Evolutionary conservation across 1,140 invertebrate species (phyloP).

Genomic region (Eubasilissa regina): DNA sequence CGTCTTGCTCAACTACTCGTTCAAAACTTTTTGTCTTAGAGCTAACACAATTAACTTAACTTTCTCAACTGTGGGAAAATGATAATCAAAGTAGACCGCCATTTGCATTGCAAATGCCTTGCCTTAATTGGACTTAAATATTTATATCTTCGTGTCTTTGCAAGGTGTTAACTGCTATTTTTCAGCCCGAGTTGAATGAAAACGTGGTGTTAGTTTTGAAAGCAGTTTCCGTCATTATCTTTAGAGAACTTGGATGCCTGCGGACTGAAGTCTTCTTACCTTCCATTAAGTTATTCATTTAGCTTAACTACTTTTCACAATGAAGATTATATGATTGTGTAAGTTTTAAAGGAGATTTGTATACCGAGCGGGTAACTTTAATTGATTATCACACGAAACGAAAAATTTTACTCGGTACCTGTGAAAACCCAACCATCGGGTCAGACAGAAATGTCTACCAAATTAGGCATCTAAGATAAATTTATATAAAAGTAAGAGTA

Average conservation of each 20-base stretch:
- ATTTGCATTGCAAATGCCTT: constrained; percentile 53
- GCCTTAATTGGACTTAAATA: constrained; percentile 56
- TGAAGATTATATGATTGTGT: too few species aligned
- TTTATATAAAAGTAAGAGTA: too few species aligned
- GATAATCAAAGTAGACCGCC: constrained; percentile 54
- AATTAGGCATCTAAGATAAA: too few species aligned
- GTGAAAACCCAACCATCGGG: too few species aligned
- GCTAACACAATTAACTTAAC: constrained; percentile 53
- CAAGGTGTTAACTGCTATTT: constrained; percentile 40
- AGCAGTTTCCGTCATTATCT: constrained; percentile 20
- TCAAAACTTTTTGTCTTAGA: constrained; percentile 11
- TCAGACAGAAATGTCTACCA: too few species aligned
- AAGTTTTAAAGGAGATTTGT: too few species aligned
- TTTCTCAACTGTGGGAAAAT: constrained; percentile 42
- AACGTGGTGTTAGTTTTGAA: constrained; percentile 33
- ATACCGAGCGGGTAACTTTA: too few species aligned
- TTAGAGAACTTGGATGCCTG: neutral
- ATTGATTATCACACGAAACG: too few species aligned
- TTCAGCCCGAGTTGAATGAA: constrained; percentile 45
- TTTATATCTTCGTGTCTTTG: constrained; percentile 50
- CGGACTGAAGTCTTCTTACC: constrained; percentile 2
- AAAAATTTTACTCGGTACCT: too few species aligned
- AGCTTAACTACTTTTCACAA: too few species aligned
- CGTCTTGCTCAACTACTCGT: neutral
- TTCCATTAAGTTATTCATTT: constrained; percentile 1